Percentiles rank a stretch among this genome's conserved stretches.
These are phyloP conservation scores for Falco rusticolus DNA, from an alignment of 2,797 vertebrate genomes.

Conservation along the genomic window DNA sequence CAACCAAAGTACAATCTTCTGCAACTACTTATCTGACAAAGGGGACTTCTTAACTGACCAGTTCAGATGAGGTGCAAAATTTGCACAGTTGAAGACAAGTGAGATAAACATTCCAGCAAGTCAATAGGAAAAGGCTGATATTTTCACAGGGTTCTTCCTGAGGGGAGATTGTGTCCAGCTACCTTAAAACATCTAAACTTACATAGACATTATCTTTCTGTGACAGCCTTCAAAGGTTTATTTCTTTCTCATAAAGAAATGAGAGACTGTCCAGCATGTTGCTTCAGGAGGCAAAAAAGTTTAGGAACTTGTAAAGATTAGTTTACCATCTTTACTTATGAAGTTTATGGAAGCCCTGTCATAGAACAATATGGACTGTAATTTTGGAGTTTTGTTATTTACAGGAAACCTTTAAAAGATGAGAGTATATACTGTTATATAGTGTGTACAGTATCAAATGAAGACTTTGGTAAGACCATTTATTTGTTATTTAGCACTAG, in stretches of 20 bases:
- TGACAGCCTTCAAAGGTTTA: background rate
- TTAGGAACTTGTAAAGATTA: background rate
- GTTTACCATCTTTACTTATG: background rate
- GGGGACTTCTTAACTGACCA: background rate
- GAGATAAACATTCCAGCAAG: too few relatives aligned
- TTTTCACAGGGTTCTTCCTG: background rate
- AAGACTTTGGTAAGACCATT: background rate
- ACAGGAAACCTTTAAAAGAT: background rate
- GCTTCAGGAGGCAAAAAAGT: background rate
- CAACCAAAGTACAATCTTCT: background rate
- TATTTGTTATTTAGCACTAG: background rate
- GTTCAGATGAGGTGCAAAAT: background rate
- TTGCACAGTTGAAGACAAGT: too few relatives aligned
- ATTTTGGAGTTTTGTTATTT: background rate
- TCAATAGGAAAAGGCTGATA: too few relatives aligned
- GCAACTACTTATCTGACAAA: background rate
- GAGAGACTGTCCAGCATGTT: background rate
- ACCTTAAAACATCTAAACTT: background rate
- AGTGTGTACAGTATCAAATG: background rate
- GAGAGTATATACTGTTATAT: fast-evolving
- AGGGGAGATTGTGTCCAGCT: background rate
- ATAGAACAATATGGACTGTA: background rate
- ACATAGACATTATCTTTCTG: background rate
- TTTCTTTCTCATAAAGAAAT: background rate
- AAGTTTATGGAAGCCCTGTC: background rate